Base-by-base conservation (phyloP, 1,140 invertebrate genomes). In the Heliothis virescens region DNA sequence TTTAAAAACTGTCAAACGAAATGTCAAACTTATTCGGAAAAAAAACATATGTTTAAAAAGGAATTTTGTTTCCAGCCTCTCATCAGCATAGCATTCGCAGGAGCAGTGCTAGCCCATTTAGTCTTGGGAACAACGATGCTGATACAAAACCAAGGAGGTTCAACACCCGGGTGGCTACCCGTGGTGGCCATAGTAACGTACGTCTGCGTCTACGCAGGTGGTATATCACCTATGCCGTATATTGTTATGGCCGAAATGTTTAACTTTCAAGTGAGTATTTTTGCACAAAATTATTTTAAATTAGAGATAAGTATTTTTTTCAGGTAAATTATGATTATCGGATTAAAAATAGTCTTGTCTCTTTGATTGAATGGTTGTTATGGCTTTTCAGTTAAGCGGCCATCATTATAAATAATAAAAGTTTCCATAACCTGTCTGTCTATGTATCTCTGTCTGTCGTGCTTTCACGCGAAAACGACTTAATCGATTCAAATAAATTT, bases 191-290 rank as follows among this genome's bases (percentile, higher is more conserved):
- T 87, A 9, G 53, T 83, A 5, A 18, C 72, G 12, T 74, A 78
- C 3, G 80, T 86, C 0, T 76, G 59, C 13, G 79, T 79, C 18
- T 83, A 87, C n/a, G 59, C 84, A 3, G 79, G 80, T 9, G 87
- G 87, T 0, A 79, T 89, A 12, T 74, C 81, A 11, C 82, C 87
- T 2, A 74, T 85, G 18, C 83, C 85, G 0, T 85, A 81, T 18
- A 81, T 88, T 2, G 79, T 89, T 11, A 82, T 88, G 82, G 80
- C 86, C 2, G 88, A 90, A 59, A 86, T 90, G 83, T 89, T 89
- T 78, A 87, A 86, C 57, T 87, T 87, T 21, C 86, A 90, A 80
- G 87, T 88, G 52, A 83, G 78, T 82, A 65, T 18, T 15, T 11
- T 29, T 55, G 0, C 10, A 16, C 4, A 5, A 16, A 55, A 55